Base-by-base conservation (phyloP, 2,113 vertebrate species). In the Perca flavescens region DNA sequence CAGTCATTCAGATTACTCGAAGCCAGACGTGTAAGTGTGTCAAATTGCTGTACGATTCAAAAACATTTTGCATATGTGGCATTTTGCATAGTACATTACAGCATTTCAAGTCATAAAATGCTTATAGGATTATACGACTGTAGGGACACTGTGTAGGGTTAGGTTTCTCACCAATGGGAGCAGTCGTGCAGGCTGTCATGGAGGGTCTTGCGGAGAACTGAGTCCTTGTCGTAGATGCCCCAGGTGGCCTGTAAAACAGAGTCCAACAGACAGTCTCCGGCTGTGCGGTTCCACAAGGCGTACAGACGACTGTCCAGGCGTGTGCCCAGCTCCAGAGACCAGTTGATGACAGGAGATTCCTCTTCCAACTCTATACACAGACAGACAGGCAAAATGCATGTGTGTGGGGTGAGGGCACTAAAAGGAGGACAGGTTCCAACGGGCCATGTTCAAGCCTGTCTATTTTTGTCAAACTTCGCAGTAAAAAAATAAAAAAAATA, bases 201-300 rank as follows among this genome's bases (percentile, higher is more conserved):
- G 61, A 99, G 96, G 34, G 97, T 97, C 88, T 99, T 99, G 88
- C 98, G 95, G 77, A 99, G 96, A 90, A 99, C 97, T 0, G 98
- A 99, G 91, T 99, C 98, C 89, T 99, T 99, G 95, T 99, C 98
- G 5, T 98, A 99, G 90, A 99, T 98, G 86, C 98, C 98, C 98
- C 98, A 99, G 0, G 98, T 99, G 82, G 98, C 98, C 90, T 99
- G 98, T 1, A 99, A 96, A 19, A 99, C 98, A 0, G 98, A 99
- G 87, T 99, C 98, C 19, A 99, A 92, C 87, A 99, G 95, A 91
- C 98, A 99, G 93, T 99, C 98, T 5, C 98, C 98, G 0, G 98
- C 98, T 0, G 98, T 99, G 66, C 98, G 96, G 88, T 99, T 99
- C 98, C 98, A 99, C 76, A 99, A 94, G 11, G 98, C 98, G 3